phyloP scores from a whole-genome alignment of 2,113 vertebrate genomes.

The Calyptomena viridis region DNA sequence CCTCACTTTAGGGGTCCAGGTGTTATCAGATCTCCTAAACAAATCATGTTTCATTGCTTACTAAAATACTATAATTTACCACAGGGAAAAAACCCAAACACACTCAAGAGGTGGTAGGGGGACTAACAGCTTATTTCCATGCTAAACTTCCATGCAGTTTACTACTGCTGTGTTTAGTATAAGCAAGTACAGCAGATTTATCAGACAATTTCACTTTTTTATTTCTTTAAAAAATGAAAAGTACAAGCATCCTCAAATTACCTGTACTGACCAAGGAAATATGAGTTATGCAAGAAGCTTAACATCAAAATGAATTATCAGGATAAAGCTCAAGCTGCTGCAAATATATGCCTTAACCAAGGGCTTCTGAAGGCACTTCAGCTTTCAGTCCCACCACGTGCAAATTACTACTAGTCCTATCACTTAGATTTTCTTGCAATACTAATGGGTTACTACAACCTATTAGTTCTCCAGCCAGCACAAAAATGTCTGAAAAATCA shows the following conservation, averaged over 20 bases:
- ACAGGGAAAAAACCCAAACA: neutral
- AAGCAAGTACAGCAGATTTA: neutral
- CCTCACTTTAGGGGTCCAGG: neutral
- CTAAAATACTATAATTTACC: neutral
- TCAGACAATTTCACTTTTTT: neutral
- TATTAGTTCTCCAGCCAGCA: neutral
- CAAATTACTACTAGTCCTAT: neutral
- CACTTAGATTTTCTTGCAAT: neutral
- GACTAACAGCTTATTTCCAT: neutral
- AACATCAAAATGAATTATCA: neutral
- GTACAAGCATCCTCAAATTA: neutral
- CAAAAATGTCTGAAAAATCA: neutral
- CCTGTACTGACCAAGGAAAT: neutral
- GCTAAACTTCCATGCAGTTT: neutral
- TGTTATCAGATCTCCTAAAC: neutral
- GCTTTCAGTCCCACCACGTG: neutral
- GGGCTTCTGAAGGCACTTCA: neutral
- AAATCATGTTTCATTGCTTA: neutral
- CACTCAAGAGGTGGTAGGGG: neutral
- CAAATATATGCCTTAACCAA: neutral
- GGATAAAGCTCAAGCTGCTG: neutral
- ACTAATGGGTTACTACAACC: neutral
- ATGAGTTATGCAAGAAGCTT: neutral
- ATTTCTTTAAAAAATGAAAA: neutral
- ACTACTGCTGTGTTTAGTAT: neutral